Evolutionary conservation across 2,888 invertebrate genomes (phyloP).

Genomic region (Gastrophysa polygoni): DNA sequence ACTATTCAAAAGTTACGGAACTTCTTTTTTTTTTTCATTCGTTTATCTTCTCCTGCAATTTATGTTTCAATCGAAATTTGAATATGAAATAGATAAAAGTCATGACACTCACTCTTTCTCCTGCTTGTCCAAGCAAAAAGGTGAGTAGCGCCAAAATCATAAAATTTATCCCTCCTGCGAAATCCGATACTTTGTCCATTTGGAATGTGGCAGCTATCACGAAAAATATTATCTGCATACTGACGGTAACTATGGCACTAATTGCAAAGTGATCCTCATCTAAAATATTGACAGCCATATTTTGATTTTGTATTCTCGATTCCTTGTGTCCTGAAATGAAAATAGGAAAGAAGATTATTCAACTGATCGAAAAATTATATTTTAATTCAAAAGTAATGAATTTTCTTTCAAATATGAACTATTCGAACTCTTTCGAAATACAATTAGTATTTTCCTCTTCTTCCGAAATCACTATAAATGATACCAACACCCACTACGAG

Average conservation of each 20-base stretch:
- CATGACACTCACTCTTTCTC: constrained; percentile 65
- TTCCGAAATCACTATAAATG: too few relatives aligned
- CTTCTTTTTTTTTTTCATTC: too few relatives aligned
- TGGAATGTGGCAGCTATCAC: constrained; percentile 84
- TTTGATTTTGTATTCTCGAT: constrained; percentile 28
- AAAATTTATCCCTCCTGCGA: constrained; percentile 93
- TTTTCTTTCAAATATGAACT: too few relatives aligned
- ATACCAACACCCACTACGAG: too few relatives aligned
- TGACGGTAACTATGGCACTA: constrained; percentile 83
- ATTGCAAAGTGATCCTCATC: constrained; percentile 86
- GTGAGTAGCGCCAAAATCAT: constrained; percentile 87
- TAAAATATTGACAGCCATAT: constrained; percentile 74
- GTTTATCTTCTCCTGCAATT: too few relatives aligned
- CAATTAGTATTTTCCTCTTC: too few relatives aligned
- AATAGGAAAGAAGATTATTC: neutral
- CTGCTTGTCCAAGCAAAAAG: constrained; percentile 79
- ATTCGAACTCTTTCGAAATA: too few relatives aligned
- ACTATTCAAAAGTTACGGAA: too few relatives aligned
- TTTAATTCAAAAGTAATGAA: too few relatives aligned
- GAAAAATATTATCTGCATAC: constrained; percentile 88
- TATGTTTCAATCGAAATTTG: too few relatives aligned
- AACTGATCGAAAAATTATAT: too few relatives aligned
- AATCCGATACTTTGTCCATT: constrained; percentile 90
- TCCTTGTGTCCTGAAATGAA: constrained; percentile 30
- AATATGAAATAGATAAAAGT: neutral